Percentiles rank a stretch among this genome's conserved stretches.
phyloP scores from a whole-genome alignment of 2,797 vertebrate genomes.

The Sebastes trivittatus region DNA sequence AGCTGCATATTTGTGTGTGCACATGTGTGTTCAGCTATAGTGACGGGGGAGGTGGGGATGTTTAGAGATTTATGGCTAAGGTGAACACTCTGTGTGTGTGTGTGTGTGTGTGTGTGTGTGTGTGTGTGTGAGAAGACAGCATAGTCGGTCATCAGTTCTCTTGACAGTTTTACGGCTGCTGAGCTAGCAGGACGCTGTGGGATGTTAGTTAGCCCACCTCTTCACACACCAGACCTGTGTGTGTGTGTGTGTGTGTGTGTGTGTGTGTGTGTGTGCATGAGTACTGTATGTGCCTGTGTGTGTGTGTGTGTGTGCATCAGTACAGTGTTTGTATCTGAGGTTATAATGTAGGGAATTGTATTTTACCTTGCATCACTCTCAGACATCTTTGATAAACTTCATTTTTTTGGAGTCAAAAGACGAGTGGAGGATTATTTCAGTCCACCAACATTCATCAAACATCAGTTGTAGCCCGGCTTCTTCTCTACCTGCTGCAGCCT shows the following conservation, averaged over 20 bases:
- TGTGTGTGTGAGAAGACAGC: slow-evolving; percentile 26
- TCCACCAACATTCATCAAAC: too few relatives aligned
- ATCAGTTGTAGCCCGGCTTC: too few relatives aligned
- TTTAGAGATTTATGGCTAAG: slow-evolving; percentile 59
- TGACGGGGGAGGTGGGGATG: slow-evolving; percentile 35
- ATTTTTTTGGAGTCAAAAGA: background rate
- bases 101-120: slow-evolving; percentile 10
- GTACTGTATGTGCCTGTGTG: background rate
- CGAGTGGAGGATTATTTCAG: too few relatives aligned
- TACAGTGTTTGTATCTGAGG: background rate
- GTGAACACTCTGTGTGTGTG: slow-evolving; percentile 35
- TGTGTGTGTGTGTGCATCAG: background rate
- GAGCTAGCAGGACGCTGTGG: slow-evolving; percentile 61
- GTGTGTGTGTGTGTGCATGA: background rate
- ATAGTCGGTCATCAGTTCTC: slow-evolving; percentile 57
- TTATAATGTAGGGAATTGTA: background rate
- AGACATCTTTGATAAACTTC: background rate
- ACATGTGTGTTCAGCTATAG: slow-evolving; percentile 19
- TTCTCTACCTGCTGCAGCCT: too few relatives aligned
- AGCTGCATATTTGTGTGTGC: background rate
- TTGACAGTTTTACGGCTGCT: slow-evolving; percentile 75
- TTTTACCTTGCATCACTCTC: background rate
- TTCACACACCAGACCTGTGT: slow-evolving; percentile 37
- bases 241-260: background rate
- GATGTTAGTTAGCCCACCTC: slow-evolving; percentile 56